Percentiles rank a stretch among this genome's conserved stretches.
Evolutionary conservation across 30 jellyfish, hydroid and myxozoan genomes (phyloP).

Genomic region (Hydra vulgaris): DNA sequence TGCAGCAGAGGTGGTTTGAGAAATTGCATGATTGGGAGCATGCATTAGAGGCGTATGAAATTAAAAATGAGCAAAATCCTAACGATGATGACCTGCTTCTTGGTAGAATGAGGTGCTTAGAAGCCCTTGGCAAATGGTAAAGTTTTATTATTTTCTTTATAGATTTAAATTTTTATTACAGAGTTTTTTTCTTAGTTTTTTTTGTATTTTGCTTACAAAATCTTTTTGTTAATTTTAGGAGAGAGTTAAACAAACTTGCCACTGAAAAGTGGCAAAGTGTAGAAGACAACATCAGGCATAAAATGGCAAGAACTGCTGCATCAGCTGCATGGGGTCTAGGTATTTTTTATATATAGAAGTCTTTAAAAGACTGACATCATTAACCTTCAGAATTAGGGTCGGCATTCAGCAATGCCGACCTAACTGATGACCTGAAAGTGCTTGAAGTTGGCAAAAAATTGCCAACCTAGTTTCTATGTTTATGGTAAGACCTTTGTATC

Average conservation of each 20-base stretch:
- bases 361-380: no score
- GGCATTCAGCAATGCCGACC: no score
- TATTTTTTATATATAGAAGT: background rate
- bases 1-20: slow-evolving; percentile 96
- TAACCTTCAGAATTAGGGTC: no score
- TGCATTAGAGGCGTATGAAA: slow-evolving; percentile 86
- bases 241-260: slow-evolving; percentile 88
- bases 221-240: no score
- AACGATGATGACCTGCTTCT: slow-evolving; percentile 58
- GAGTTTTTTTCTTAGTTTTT: background rate
- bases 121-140: slow-evolving; percentile 96
- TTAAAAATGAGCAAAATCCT: slow-evolving; percentile 69
- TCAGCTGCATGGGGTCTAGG: slow-evolving; percentile 99
- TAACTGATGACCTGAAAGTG: no score
- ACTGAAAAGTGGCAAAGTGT: slow-evolving; percentile 89
- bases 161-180: no score
- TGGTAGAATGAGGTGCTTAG: slow-evolving; percentile 92
- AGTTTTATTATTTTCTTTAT: no score
- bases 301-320: slow-evolving; percentile 98
- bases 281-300: slow-evolving; percentile 74
- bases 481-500: no score
- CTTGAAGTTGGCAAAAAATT: no score
- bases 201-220: no score
- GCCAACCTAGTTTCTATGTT: no score
- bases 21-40: slow-evolving; percentile 97